Evolutionary conservation across 2,113 vertebrate species (phyloP), one percentile per base, ranked within the genome.

Genomic region (Buteo buteo): DNA sequence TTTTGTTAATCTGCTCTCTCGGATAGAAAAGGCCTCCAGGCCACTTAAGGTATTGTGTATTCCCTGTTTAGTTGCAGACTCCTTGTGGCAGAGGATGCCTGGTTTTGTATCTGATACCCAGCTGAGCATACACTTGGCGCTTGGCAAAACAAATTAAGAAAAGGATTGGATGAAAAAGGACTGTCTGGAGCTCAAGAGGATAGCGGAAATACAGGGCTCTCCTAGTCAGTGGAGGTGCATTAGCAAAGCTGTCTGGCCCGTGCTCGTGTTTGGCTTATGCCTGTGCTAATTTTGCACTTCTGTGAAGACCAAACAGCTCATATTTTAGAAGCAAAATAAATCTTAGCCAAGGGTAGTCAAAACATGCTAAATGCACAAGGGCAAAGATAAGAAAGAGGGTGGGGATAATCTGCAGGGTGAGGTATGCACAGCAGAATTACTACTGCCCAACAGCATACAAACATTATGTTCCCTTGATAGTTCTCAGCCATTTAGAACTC

Each of bases 191-290:
- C 96, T 95, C 90, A 36, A 49, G 94, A 91, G 96, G 69, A 71
- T 64, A 36, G 76, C 69, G 78, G 92, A 7, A 74, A 90, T 40
- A 4, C 86, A 44, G 80, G 69, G 82, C 79, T 62, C 26, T 54
- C 42, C 1, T 1, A 86, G 90, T 34, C 96, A 84, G 88, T 93
- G 91, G 70, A 32, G 88, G 94, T 86, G 95, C 94, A 94, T 96
- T 96, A 95, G 88, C 88, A 78, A n/a, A 94, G 80, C 95, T 92
- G 91, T 87, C 92, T 96, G 96, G 92, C 94, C 72, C 70, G 9
- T 3, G 4, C 81, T 55, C 19, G 4, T 49, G 40, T 77, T 78
- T 83, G 82, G 85, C 93, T 95, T 42, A 3, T 67, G 76, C 86
- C 64, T 88, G 10, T 64, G 83, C 90, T 95, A 67, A 92, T 96